phyloP scores from a whole-genome alignment of 2,888 invertebrate species.

The Artemia sinica region DNA sequence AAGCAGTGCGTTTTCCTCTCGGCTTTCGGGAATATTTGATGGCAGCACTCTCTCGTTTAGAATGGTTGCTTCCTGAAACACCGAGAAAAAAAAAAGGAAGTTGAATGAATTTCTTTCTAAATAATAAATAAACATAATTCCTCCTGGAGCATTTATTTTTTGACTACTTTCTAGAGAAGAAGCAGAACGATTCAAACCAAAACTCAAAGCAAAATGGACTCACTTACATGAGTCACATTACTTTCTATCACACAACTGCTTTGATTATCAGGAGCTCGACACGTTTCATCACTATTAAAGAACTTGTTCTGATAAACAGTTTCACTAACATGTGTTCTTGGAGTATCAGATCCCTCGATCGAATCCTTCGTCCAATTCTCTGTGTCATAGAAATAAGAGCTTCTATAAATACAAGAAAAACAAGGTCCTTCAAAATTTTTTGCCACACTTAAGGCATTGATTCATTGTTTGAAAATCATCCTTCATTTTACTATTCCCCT shows the following conservation, averaged over 20 bases:
- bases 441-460: conserved; percentile 3
- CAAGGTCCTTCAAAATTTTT: neutral
- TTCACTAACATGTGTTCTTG: neutral
- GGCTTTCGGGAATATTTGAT: too few relatives aligned
- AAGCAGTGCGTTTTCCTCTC: too few relatives aligned
- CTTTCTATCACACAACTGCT: neutral
- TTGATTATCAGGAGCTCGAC: neutral
- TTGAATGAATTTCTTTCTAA: too few relatives aligned
- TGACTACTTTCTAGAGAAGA: too few relatives aligned
- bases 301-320: neutral
- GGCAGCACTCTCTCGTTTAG: too few relatives aligned
- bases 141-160: too few relatives aligned
- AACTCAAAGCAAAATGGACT: neutral
- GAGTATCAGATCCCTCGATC: neutral
- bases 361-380: neutral
- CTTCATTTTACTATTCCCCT: too few relatives aligned
- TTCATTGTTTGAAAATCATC: neutral
- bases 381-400: neutral
- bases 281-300: neutral
- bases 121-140: too few relatives aligned
- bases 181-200: too few relatives aligned
- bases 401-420: neutral
- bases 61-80: too few relatives aligned
- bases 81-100: too few relatives aligned
- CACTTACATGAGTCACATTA: neutral